Conservation (phyloP, 2,888 invertebrate genomes). For the Myathropa florea region DNA sequence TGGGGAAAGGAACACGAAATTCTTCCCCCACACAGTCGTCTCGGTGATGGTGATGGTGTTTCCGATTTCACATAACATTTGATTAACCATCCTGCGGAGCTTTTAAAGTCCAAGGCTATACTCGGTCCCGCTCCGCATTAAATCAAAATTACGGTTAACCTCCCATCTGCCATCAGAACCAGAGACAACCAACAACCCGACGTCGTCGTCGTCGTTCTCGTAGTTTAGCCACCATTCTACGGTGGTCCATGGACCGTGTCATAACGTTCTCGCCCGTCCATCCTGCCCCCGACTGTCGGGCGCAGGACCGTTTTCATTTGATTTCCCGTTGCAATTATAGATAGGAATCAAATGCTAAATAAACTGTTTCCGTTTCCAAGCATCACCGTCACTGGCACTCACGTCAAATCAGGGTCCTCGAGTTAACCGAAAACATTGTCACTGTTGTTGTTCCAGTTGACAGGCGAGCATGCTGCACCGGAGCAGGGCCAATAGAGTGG, state of each 20-base stretch:
- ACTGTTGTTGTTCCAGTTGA: slow-evolving; percentile 69
- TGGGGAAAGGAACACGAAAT: background rate
- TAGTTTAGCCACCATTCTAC: background rate
- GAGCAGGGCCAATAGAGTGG: slow-evolving; percentile 41
- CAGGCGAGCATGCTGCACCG: slow-evolving; percentile 52
- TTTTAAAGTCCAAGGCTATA: slow-evolving; percentile 23
- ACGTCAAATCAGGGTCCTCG: slow-evolving; percentile 62
- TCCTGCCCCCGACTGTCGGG: background rate
- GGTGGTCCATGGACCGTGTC: slow-evolving; percentile 33
- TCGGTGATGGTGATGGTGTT: background rate
- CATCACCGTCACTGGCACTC: slow-evolving; percentile 52
- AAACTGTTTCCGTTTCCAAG: slow-evolving; percentile 70
- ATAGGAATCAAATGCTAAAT: slow-evolving; percentile 71
- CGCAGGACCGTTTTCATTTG: slow-evolving; percentile 67
- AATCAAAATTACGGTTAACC: slow-evolving; percentile 69
- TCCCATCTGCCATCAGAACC: slow-evolving; percentile 48
- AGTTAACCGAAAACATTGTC: slow-evolving; percentile 68
- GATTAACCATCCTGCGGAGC: slow-evolving; percentile 40
- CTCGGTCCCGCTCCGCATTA: slow-evolving; percentile 26
- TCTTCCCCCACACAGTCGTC: background rate
- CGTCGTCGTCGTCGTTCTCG: background rate
- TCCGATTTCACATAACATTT: slow-evolving; percentile 45
- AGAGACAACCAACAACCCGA: slow-evolving; percentile 30
- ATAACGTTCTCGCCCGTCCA: slow-evolving; percentile 10
- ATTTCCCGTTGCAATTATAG: slow-evolving; percentile 72